Conservation (phyloP, 2,113 vertebrate species). For the Malurus cyaneus region DNA sequence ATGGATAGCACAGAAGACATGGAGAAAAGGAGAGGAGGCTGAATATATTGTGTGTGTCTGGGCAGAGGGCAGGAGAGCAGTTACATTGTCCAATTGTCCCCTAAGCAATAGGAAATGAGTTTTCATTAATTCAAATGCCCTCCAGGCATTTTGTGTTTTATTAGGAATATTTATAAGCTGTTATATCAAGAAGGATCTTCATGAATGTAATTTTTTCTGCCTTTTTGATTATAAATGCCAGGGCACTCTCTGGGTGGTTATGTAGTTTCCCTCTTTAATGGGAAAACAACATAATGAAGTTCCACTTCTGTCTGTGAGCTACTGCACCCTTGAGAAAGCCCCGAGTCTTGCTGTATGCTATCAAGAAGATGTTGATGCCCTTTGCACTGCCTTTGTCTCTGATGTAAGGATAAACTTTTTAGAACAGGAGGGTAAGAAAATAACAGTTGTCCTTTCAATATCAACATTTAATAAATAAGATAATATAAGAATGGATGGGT, state of each 20-base stretch:
- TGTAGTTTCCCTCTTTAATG: neutral
- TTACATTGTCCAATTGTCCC: neutral
- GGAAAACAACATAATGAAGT: neutral
- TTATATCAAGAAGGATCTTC: neutral
- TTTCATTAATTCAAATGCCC: neutral
- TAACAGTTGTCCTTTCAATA: neutral
- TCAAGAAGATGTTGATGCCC: neutral
- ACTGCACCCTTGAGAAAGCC: neutral
- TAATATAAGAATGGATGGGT: neutral
- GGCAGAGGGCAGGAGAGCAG: neutral
- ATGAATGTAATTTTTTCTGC: neutral
- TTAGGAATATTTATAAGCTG: slow-evolving; percentile 21
- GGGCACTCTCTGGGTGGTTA: neutral
- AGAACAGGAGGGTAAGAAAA: neutral
- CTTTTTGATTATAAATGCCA: neutral
- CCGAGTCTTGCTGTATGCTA: neutral
- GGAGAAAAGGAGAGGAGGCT: neutral
- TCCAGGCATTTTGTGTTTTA: neutral
- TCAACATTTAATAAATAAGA: neutral
- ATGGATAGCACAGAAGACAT: neutral
- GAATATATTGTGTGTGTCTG: neutral
- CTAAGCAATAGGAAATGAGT: neutral
- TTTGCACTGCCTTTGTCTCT: neutral
- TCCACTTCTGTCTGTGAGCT: neutral
- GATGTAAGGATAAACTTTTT: neutral